Conservation (phyloP, 2,113 vertebrate species). For the Aix galericulata region DNA sequence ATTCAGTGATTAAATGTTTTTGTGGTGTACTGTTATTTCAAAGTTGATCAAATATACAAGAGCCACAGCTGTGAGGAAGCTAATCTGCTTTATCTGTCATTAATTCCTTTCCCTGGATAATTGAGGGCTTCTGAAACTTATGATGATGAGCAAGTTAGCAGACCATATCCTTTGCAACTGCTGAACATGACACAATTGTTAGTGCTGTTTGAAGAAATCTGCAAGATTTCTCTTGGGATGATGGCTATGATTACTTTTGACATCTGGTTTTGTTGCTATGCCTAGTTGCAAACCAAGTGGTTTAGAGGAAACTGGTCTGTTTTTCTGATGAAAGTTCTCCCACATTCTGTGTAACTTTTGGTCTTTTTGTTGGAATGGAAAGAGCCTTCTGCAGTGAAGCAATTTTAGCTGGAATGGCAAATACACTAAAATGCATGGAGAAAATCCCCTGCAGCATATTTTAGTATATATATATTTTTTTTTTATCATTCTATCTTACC, state of each 20-base stretch:
- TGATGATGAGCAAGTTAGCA: background rate
- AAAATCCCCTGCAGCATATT: background rate
- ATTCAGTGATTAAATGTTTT: background rate
- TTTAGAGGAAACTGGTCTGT: background rate
- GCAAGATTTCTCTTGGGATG: background rate
- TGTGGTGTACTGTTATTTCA: background rate
- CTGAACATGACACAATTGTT: background rate
- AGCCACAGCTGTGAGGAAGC: background rate
- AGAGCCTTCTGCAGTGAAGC: background rate
- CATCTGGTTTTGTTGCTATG: background rate
- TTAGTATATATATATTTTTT: background rate
- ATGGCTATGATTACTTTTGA: background rate
- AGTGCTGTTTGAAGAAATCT: background rate
- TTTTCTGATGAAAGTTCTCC: background rate
- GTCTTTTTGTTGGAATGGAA: background rate
- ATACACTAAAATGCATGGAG: background rate
- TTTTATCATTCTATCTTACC: background rate
- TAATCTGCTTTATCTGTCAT: background rate
- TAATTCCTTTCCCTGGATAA: background rate
- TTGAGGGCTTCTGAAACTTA: background rate
- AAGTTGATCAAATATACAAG: background rate
- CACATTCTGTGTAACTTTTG: background rate
- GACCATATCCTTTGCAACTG: background rate
- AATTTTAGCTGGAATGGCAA: background rate
- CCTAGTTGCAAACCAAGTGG: background rate